Base-by-base conservation (phyloP, 2,113 vertebrate species). In the Oplegnathus fasciatus region DNA sequence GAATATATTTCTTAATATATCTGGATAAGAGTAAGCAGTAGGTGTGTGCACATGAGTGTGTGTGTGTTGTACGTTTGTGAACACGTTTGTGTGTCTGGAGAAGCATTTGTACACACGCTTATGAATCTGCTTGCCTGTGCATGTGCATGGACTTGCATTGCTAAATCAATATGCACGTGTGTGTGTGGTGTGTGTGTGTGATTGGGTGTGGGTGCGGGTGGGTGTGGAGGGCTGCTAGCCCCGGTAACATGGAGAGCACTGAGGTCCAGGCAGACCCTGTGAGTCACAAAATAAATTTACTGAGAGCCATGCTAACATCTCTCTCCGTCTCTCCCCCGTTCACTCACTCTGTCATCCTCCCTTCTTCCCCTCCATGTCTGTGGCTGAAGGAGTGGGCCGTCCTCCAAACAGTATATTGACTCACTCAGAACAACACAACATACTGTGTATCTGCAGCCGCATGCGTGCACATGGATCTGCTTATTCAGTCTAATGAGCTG, bases 241-340 rank as follows among this genome's bases (percentile, higher is more conserved):
- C 75, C 88, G 75, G 86, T 65, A 88, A 80, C 78, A 78, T 79
- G 78, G 71, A 85, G 92, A 89, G 85, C 93, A 94, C 82, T 93
- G 94, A 94, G 92, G 91, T 94, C 93, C 93, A 94, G 90, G 83
- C 94, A 94, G 94, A 93, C 92, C 92, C 78, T 88, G 67, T 93
- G 92, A 94, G 89, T 94, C 89, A 94, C 82, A 83, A 86, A 84
- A 90, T 90, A 90, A 86, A 91, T 92, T 40, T 70, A 83, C 76
- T 57, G 67, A 80, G 64, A 81, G 78, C 80, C 77, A 68, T 78
- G 67, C 85, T 82, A 81, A 86, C 84, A 89, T 88, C 80, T 80
- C 68, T 57, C 82, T 54, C 60, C 17, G 8, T 77, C 62, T 75
- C 72, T 80, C 65, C 30, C 80, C 66, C 9, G 30, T 75, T 80